Conservation (phyloP, 2,888 invertebrate species). For the Aelia acuminata region DNA sequence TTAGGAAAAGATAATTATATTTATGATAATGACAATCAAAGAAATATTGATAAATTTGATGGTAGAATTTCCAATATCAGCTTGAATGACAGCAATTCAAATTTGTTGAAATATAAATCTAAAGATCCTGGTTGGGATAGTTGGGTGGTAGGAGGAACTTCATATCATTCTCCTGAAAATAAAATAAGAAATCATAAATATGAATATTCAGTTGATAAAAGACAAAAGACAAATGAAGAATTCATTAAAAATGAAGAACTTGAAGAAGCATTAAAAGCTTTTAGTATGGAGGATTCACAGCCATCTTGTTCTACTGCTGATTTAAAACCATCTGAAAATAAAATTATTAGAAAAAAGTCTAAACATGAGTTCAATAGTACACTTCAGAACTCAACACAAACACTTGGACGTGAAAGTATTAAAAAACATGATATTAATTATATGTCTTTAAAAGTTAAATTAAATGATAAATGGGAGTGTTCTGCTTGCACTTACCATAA, state of each 20-base stretch:
- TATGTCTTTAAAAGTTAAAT: slow-evolving; percentile 58
- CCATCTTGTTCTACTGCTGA: slow-evolving; percentile 42
- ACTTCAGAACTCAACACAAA: slow-evolving; percentile 38
- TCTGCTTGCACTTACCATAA: slow-evolving; percentile 81
- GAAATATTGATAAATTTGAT: slow-evolving; percentile 61
- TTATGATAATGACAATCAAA: slow-evolving; percentile 60
- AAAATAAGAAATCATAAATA: slow-evolving; percentile 69
- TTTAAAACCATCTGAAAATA: slow-evolving; percentile 47
- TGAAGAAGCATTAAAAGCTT: slow-evolving; percentile 74
- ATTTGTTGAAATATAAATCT: slow-evolving; percentile 50
- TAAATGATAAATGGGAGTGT: slow-evolving; percentile 76
- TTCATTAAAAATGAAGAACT: slow-evolving; percentile 72
- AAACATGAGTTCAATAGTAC: slow-evolving; percentile 53
- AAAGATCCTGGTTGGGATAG: slow-evolving; percentile 74
- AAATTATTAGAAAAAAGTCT: slow-evolving; percentile 35
- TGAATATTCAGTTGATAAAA: slow-evolving; percentile 70
- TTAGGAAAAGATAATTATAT: slow-evolving; percentile 53
- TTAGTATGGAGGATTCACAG: slow-evolving; percentile 71
- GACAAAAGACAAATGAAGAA: slow-evolving; percentile 31
- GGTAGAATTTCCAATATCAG: slow-evolving; percentile 58
- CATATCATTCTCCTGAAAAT: slow-evolving; percentile 80
- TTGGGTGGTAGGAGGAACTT: slow-evolving; percentile 83
- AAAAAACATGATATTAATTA: slow-evolving; percentile 56
- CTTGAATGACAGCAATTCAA: slow-evolving; percentile 61
- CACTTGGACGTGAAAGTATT: slow-evolving; percentile 54